A percentile compares a stretch with the other conserved stretches of the same genome.
These are phyloP conservation scores for Etheostoma cragini DNA, from an alignment of 2,113 vertebrate species.

Conservation along the genomic window DNA sequence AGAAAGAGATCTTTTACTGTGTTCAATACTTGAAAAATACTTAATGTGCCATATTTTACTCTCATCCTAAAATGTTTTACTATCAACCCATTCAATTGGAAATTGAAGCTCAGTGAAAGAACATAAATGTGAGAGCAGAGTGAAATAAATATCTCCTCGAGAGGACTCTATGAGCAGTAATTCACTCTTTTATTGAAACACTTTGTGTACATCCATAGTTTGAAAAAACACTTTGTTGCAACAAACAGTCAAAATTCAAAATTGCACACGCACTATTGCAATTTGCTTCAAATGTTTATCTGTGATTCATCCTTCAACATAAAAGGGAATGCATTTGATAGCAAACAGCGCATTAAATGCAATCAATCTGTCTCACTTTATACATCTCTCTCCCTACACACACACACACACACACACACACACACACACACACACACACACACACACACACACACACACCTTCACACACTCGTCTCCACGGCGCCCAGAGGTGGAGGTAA, in stretches of 20 bases:
- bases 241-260: background rate
- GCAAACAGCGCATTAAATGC: background rate
- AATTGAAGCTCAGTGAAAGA: background rate
- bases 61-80: too few relatives aligned
- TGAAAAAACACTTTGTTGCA: background rate
- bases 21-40: background rate
- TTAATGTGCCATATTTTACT: background rate
- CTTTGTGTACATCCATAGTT: background rate
- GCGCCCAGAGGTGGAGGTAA: constrained; percentile 26
- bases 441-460: background rate
- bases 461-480: background rate
- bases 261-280: background rate
- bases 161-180: background rate
- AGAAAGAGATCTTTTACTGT: background rate
- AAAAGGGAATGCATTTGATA: background rate
- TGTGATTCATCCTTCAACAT: background rate
- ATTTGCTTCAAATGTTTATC: background rate
- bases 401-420: background rate
- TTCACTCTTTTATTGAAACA: background rate
- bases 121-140: background rate
- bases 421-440: background rate
- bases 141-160: background rate
- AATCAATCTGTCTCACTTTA: constrained; percentile 4
- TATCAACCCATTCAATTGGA: background rate
- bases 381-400: background rate